Conservation (phyloP, 2,797 vertebrate species). For the Acridotheres tristis region DNA sequence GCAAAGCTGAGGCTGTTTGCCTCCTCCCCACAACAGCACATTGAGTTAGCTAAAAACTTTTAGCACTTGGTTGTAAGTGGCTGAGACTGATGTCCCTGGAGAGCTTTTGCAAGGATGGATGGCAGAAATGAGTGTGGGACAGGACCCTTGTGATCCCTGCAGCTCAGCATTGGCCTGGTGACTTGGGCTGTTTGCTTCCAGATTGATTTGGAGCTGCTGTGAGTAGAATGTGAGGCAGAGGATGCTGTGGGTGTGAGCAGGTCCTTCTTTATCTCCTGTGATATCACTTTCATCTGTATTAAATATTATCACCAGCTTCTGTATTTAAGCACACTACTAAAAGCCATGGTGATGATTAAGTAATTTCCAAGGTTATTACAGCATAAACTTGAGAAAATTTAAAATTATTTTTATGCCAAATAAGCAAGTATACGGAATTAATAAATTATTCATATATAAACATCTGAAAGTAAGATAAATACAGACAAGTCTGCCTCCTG, state of each 20-base stretch:
- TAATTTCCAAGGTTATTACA: not conserved
- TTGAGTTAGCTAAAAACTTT: not conserved
- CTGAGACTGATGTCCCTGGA: not conserved
- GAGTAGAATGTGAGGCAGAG: not conserved
- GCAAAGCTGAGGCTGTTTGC: not conserved
- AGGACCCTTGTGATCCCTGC: rapidly evolving
- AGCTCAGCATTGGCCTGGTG: not conserved
- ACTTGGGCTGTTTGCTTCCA: not conserved
- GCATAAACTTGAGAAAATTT: not conserved
- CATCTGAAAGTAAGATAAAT: not conserved
- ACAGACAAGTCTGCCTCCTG: not conserved
- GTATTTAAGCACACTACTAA: not conserved
- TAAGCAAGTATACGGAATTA: not conserved
- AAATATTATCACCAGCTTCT: not conserved
- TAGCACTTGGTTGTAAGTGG: rapidly evolving
- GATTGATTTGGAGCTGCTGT: not conserved
- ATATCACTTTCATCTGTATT: not conserved
- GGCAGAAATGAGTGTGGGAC: not conserved
- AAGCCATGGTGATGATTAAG: not conserved
- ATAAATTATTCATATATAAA: not conserved
- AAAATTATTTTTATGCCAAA: not conserved
- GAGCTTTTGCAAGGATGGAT: not conserved
- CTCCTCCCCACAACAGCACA: not conserved
- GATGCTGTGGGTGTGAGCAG: rapidly evolving
- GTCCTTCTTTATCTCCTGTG: not conserved